These are phyloP conservation scores for Drosophila oshimai DNA, from an alignment of 1,140 invertebrate genomes.

Conservation along the genomic window DNA sequence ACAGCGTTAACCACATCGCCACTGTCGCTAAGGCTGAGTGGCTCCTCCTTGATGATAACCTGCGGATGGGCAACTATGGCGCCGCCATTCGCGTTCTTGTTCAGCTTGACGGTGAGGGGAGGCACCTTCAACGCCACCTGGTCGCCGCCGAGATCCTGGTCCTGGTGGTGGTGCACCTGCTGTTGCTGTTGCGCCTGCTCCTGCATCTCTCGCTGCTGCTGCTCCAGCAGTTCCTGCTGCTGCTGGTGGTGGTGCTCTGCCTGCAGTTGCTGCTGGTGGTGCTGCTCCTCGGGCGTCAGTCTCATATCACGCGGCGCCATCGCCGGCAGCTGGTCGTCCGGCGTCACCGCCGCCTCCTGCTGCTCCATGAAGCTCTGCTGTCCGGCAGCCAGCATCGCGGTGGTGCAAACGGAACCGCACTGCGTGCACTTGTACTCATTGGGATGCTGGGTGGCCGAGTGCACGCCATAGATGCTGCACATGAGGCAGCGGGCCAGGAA, in stretches of 20 bases:
- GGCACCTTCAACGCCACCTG: conserved; percentile 68
- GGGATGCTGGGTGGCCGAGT: conserved; percentile 72
- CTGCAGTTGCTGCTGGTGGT: conserved; percentile 62
- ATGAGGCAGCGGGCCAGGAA: conserved; percentile 74
- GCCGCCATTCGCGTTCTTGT: conserved; percentile 66
- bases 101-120: conserved; percentile 74
- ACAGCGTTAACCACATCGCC: conserved; percentile 67
- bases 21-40: conserved; percentile 68
- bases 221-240: conserved; percentile 48
- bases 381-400: conserved; percentile 64
- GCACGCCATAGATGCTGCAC: conserved; percentile 73
- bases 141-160: conserved; percentile 53
- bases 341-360: conserved; percentile 72
- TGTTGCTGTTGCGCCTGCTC: conserved; percentile 54
- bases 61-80: conserved; percentile 69
- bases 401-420: conserved; percentile 69
- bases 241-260: conserved; percentile 49
- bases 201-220: conserved; percentile 42
- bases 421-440: conserved; percentile 79
- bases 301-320: conserved; percentile 80
- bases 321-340: conserved; percentile 67
- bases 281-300: conserved; percentile 76
- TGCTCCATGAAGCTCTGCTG: conserved; percentile 76
- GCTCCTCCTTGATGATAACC: conserved; percentile 79
- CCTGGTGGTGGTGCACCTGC: conserved; percentile 51